Evolutionary conservation across 2,113 vertebrate species (phyloP).

Genomic region (Etia nguti): DNA sequence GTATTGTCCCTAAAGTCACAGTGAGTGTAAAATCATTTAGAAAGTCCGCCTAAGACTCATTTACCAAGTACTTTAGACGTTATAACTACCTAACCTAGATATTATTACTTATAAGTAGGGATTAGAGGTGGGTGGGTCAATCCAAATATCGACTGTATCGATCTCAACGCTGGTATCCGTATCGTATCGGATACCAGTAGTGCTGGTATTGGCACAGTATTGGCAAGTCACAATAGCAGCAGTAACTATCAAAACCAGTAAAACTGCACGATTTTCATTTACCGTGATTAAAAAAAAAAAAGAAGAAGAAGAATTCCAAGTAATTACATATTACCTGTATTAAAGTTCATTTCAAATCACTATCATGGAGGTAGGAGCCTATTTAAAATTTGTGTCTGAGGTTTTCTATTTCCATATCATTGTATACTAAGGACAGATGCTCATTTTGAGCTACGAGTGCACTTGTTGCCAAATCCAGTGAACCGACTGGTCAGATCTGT

Average conservation of each 20-base stretch:
- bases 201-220: background rate
- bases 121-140: too few species aligned
- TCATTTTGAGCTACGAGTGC: background rate
- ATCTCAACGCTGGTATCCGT: background rate
- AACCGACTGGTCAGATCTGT: background rate
- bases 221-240: background rate
- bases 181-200: rapidly evolving
- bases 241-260: background rate
- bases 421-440: background rate
- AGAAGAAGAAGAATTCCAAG: background rate
- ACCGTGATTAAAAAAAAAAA: background rate
- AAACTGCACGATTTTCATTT: background rate
- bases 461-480: background rate
- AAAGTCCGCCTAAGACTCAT: background rate
- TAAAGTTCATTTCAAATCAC: rapidly evolving
- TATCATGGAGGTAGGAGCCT: background rate
- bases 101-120: background rate
- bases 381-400: too few species aligned
- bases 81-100: background rate
- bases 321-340: background rate
- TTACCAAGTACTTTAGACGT: background rate
- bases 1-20: background rate
- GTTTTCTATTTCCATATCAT: too few species aligned
- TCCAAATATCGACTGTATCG: background rate
- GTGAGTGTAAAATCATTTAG: background rate